A percentile compares a stretch with the other conserved stretches of the same genome.
phyloP scores from a whole-genome alignment of 2,113 vertebrate genomes.

The Artemisiospiza belli region DNA sequence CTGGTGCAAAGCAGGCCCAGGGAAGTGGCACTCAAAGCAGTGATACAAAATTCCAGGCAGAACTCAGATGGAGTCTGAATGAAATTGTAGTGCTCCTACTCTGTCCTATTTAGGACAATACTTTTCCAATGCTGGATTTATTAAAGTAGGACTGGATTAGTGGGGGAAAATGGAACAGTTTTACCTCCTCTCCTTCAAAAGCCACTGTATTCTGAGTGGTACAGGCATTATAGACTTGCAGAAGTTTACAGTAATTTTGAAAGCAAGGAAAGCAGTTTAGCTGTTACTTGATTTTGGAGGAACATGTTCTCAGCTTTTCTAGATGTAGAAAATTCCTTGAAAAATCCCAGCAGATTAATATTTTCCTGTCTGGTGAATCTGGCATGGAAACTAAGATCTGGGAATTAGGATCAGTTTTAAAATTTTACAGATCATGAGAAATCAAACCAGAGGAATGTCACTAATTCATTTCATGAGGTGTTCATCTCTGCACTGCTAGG shows the following conservation, averaged over 20 bases:
- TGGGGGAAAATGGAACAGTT: neutral
- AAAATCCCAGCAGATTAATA: constrained; percentile 56
- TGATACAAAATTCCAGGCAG: neutral
- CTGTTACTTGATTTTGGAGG: constrained; percentile 2
- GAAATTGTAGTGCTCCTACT: neutral
- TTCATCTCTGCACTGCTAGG: constrained; percentile 23
- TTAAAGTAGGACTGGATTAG: neutral
- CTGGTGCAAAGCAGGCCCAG: neutral
- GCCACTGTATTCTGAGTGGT: neutral
- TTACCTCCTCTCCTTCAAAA: neutral
- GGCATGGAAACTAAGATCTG: constrained; percentile 35
- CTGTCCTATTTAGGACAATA: neutral
- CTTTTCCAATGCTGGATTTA: neutral
- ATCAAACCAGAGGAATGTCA: constrained; percentile 57
- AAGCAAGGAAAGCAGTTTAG: neutral
- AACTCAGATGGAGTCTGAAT: neutral
- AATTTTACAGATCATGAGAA: constrained; percentile 63
- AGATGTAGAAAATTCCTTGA: constrained; percentile 36
- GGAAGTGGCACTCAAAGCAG: neutral
- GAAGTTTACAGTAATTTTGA: neutral
- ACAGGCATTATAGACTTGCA: neutral
- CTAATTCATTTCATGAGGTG: constrained; percentile 60
- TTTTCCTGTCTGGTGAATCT: constrained; percentile 54
- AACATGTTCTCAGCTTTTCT: neutral
- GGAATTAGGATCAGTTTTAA: constrained; percentile 56